Conservation (phyloP, 2,113 vertebrate genomes). For the Dasyurus viverrinus region DNA sequence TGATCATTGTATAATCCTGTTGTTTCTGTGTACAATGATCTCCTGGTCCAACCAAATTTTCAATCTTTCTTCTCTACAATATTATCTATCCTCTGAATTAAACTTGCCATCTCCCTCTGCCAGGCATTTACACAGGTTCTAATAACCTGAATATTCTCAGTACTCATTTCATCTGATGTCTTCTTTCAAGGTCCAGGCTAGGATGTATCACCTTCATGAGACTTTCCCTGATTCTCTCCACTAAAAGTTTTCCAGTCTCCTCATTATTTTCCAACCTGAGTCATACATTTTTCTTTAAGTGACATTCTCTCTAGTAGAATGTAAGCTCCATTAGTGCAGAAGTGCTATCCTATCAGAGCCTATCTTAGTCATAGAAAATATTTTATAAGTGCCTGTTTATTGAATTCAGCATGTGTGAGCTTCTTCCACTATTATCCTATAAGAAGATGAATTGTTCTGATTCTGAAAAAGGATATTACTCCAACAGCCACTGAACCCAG, state of each 20-base stretch:
- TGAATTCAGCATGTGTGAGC: neutral
- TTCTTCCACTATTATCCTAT: neutral
- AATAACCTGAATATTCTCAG: neutral
- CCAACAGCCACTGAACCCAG: neutral
- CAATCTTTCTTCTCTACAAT: neutral
- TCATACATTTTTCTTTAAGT: neutral
- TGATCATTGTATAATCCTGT: too few relatives aligned
- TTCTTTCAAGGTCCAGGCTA: neutral
- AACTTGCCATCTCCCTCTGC: neutral
- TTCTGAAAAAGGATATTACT: neutral
- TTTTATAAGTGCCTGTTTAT: neutral
- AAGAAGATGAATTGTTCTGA: neutral
- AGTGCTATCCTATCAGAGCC: neutral
- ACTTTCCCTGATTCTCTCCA: neutral
- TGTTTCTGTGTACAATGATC: too few relatives aligned
- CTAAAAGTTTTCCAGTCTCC: neutral
- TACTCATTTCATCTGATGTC: neutral
- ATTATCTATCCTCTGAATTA: neutral
- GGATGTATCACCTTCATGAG: neutral
- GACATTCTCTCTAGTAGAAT: neutral
- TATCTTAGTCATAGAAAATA: neutral
- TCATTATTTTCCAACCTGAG: neutral
- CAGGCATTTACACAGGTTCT: neutral
- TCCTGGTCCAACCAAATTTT: neutral
- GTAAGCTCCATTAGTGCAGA: neutral